Base-by-base conservation (phyloP, 2,888 invertebrate species). In the Linyphia triangularis region DNA sequence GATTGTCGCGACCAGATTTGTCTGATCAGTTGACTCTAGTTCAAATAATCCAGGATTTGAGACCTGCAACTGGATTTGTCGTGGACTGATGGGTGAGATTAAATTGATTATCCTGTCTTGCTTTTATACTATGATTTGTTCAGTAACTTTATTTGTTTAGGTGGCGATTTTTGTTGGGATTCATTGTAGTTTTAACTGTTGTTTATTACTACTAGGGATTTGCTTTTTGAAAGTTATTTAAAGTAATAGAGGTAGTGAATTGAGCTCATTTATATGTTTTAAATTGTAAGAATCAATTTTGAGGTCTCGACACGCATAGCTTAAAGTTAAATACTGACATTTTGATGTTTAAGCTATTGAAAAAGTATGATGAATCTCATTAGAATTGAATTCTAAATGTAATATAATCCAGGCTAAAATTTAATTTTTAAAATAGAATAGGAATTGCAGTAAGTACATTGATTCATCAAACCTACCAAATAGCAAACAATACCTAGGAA, bases 21-120 rank as follows among this genome's bases (percentile, higher is more conserved):
- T 77, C 77, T 77, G 77, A 77, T 77, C 63, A 77, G 63, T 75
- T 59, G 75, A 59, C 75, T 75, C 75, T 75, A 75, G 75, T 77
- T 77, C 77, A 63, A 77, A 77, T 63, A 77, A 77, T 77, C 77
- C 63, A 24, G 75, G 75, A 75, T 75, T 75, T 61, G n/a, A 37
- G 77, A 77, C 77, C 61, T 77, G 77, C 40, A 61, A 67, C 63
- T 63, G 63, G 77, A 77, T 77, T 77, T 77, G 77, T 77, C 77
- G 13, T 40, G 63, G 77, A 77, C 77, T 63, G 77, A 77, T 77
- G 77, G 77, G 77, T 63, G 37, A 26, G 77, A 77, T 77, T 77
- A 61, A 77, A 77, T 61, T 40, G 77, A 77, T 77, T 77, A 77
- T 77, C 63, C 37, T 77, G 77, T 77, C 77, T 61, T 61, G 61